Evolutionary conservation across 2,113 vertebrate species (phyloP).

Genomic region (Leptodactylus fuscus): DNA sequence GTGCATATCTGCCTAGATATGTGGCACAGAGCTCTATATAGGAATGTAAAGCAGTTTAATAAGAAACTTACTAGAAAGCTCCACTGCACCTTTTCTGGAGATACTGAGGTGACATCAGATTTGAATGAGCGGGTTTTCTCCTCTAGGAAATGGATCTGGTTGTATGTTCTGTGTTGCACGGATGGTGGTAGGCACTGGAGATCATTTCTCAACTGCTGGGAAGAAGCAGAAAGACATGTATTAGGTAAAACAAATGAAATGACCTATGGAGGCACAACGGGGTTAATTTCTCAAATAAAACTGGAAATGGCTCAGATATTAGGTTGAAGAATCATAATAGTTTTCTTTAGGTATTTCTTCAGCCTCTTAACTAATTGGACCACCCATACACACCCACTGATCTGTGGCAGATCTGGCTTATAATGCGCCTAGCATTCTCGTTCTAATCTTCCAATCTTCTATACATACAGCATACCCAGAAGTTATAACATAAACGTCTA

Average conservation of each 20-base stretch:
- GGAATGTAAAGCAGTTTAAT: background rate
- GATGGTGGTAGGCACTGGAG: conserved; percentile 67
- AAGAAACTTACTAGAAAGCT: conserved; percentile 75
- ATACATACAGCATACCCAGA: background rate
- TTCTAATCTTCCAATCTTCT: background rate
- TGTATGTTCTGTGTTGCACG: conserved; percentile 63
- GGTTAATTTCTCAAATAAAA: background rate
- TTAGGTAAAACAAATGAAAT: background rate
- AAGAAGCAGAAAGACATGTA: background rate
- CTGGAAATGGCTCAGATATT: background rate
- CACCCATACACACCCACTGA: background rate
- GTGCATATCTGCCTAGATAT: background rate
- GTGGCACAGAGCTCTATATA: background rate
- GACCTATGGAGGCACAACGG: background rate
- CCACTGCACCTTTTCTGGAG: conserved; percentile 65
- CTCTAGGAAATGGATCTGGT: conserved; percentile 68
- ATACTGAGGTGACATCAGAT: conserved; percentile 67
- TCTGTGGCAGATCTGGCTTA: background rate
- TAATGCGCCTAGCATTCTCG: too few relatives aligned
- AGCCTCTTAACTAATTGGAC: background rate
- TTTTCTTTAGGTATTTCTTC: background rate
- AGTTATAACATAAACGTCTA: background rate
- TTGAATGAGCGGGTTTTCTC: conserved; percentile 62
- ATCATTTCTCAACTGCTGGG: conserved; percentile 75
- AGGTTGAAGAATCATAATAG: background rate